phyloP scores from a whole-genome alignment of 2,797 vertebrate genomes.

The Pangasius mekongensis region DNA sequence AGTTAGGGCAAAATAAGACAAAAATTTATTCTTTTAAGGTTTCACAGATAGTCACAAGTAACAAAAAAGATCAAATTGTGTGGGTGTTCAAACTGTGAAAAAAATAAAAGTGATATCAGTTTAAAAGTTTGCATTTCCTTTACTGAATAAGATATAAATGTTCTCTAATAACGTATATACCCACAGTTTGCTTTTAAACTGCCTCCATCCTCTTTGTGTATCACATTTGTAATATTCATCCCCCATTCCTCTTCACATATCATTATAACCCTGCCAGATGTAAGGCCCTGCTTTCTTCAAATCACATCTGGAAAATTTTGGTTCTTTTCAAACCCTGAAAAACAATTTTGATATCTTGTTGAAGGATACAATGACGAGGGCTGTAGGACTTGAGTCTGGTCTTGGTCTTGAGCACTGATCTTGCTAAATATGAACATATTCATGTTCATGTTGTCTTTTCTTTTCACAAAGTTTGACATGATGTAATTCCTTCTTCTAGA shows the following conservation, averaged over 20 bases:
- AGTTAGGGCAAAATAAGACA: neutral
- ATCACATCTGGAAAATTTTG: neutral
- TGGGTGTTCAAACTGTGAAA: too few species aligned
- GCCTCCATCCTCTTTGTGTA: neutral
- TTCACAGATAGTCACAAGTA: neutral
- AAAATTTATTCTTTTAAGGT: neutral
- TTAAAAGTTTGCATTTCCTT: neutral
- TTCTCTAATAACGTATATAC: too few species aligned
- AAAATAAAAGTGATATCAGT: neutral
- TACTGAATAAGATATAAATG: neutral
- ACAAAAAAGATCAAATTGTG: neutral
- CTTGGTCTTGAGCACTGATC: neutral
- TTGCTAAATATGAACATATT: neutral
- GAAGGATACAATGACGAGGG: neutral
- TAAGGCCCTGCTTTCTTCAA: neutral
- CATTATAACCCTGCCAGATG: neutral
- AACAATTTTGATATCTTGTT: neutral
- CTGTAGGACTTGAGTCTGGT: neutral
- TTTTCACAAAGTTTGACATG: neutral
- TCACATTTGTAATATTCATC: neutral
- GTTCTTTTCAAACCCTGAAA: neutral
- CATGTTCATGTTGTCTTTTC: neutral
- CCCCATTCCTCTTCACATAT: neutral
- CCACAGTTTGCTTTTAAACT: neutral
- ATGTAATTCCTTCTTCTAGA: neutral